phyloP scores from a whole-genome alignment of 2,797 vertebrate genomes.

The Buceros bicornis region DNA sequence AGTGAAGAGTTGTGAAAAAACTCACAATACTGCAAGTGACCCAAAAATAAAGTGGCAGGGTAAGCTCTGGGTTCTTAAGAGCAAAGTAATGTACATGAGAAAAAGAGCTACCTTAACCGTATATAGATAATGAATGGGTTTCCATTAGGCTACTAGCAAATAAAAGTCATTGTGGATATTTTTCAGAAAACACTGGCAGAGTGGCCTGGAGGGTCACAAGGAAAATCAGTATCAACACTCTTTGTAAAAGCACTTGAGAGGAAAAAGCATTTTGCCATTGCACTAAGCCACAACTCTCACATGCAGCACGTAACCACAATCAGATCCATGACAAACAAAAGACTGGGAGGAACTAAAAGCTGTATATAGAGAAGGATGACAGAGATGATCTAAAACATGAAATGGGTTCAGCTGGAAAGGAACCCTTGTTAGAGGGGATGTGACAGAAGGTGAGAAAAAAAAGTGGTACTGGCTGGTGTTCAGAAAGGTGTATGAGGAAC shows the following conservation, averaged over 20 bases:
- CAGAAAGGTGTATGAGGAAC: background rate
- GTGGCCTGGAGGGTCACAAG: background rate
- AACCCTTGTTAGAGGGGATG: background rate
- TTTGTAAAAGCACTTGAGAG: background rate
- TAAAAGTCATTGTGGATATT: background rate
- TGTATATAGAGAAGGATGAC: background rate
- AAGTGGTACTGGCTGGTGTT: background rate
- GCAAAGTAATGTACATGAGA: background rate
- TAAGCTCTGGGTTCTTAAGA: background rate
- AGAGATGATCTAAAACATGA: background rate
- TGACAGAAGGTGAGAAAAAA: background rate
- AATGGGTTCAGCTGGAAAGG: background rate
- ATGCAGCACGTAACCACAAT: background rate
- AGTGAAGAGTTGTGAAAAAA: background rate
- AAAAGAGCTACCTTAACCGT: background rate
- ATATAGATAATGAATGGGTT: background rate
- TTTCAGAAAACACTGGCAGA: background rate
- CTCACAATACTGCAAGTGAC: background rate
- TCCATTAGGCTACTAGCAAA: background rate
- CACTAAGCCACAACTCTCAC: background rate
- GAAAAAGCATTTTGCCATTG: background rate
- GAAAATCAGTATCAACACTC: background rate
- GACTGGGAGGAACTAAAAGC: background rate
- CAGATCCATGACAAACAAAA: background rate
- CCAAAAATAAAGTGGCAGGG: background rate